Evolutionary conservation across 2,888 invertebrate genomes (phyloP).

Genomic region (Argyresthia goedartella): DNA sequence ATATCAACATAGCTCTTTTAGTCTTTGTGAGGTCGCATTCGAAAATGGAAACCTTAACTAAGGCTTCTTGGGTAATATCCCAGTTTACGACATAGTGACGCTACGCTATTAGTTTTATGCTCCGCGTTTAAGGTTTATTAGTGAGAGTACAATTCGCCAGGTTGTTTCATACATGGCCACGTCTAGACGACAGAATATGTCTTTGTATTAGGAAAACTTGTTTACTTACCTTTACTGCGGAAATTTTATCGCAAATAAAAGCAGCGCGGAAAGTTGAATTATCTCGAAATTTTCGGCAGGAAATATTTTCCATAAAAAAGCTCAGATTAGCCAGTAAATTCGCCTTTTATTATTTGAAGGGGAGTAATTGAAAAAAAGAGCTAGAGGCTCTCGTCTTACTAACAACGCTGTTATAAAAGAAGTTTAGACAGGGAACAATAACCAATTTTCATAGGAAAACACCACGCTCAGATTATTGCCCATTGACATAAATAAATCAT

Average conservation of each 20-base stretch:
- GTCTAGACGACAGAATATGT: constrained; percentile 54
- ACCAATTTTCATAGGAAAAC: constrained; percentile 63
- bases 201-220: constrained; percentile 41
- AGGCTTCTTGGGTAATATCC: constrained; percentile 43
- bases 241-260: constrained; percentile 1
- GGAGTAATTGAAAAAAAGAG: constrained; percentile 44
- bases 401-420: constrained; percentile 64
- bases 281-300: constrained; percentile 5
- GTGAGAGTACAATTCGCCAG: constrained; percentile 51
- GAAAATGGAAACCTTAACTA: background rate
- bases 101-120: constrained; percentile 58
- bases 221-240: constrained; percentile 5
- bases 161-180: constrained; percentile 58
- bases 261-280: background rate
- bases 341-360: constrained; percentile 42
- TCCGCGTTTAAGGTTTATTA: constrained; percentile 62
- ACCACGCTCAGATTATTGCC: constrained; percentile 41
- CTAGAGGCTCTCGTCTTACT: constrained; percentile 54
- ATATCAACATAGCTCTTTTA: too few relatives aligned
- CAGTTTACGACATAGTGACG: constrained; percentile 57
- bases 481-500: constrained; percentile 71
- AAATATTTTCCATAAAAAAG: constrained; percentile 37
- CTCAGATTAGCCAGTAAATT: constrained; percentile 43
- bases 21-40: too few relatives aligned
- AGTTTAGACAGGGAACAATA: constrained; percentile 60